A percentile compares a stretch with the other conserved stretches of the same genome.
These are phyloP conservation scores for Choloepus didactylus DNA, from an alignment of 2,797 vertebrate genomes.

Conservation along the genomic window DNA sequence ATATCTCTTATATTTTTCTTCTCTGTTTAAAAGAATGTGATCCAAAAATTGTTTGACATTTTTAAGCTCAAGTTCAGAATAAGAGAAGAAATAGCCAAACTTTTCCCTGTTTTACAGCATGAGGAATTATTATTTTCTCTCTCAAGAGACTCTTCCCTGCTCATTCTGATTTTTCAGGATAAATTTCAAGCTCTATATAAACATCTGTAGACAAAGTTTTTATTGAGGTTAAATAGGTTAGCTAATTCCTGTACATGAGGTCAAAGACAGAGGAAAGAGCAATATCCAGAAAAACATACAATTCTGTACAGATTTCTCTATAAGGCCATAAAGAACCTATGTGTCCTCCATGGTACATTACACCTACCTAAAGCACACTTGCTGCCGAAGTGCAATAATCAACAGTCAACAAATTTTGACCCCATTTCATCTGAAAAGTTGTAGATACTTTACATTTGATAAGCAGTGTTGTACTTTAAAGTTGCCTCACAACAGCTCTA, in stretches of 20 bases:
- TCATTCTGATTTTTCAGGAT: background rate
- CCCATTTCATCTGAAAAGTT: background rate
- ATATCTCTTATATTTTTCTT: constrained; percentile 27
- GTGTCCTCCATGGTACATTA: background rate
- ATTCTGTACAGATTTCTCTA: background rate
- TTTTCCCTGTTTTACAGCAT: background rate
- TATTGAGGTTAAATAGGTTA: constrained; percentile 20
- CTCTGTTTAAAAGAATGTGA: constrained; percentile 32
- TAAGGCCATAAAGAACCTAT: background rate
- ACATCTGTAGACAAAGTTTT: constrained; percentile 8
- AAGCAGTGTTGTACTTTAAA: background rate
- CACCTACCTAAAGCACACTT: background rate
- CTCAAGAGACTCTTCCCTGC: background rate
- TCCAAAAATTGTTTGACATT: constrained; percentile 35
- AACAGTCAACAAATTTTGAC: background rate
- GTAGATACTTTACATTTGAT: background rate
- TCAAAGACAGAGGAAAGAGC: background rate
- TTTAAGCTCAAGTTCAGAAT: constrained; percentile 25
- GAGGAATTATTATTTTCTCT: background rate
- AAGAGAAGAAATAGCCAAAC: background rate
- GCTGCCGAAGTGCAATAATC: background rate
- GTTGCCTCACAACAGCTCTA: background rate
- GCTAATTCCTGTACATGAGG: background rate
- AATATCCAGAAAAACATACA: background rate
- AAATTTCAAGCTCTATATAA: background rate